These are phyloP conservation scores for Agraylea sexmaculata DNA, from an alignment of 1,140 invertebrate genomes.

Conservation along the genomic window DNA sequence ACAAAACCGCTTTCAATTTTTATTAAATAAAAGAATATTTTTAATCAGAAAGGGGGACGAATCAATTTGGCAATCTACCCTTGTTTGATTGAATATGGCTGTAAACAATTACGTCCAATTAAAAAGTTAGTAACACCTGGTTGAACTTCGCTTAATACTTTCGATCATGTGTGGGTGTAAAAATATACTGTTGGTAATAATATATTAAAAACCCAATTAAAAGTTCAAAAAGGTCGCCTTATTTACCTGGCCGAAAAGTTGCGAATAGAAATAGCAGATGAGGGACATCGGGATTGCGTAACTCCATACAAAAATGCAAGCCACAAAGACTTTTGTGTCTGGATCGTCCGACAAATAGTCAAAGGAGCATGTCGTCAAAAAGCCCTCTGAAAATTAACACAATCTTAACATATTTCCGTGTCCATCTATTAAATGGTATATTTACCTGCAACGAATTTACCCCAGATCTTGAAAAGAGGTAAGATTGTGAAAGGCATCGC, in stretches of 20 bases:
- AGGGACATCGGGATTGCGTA: slow-evolving; percentile 56
- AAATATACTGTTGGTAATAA: not conserved
- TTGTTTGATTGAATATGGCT: no score
- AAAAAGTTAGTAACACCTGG: no score
- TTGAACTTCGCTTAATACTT: no score
- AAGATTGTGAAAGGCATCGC: slow-evolving; percentile 55
- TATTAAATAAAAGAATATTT: no score
- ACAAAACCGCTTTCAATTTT: no score
- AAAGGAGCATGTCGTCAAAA: slow-evolving; percentile 63
- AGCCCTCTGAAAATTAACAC: slow-evolving; percentile 48
- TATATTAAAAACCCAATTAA: not conserved
- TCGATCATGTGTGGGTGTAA: no score
- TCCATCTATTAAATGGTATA: not conserved
- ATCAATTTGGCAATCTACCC: no score
- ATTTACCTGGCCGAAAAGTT: slow-evolving; percentile 53
- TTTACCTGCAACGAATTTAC: slow-evolving; percentile 54
- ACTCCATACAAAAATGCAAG: slow-evolving; percentile 54
- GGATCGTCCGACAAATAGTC: slow-evolving; percentile 59
- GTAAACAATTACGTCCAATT: no score
- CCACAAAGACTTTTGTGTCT: slow-evolving; percentile 56
- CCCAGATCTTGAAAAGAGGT: slow-evolving; percentile 53
- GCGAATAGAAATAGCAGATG: slow-evolving; percentile 57
- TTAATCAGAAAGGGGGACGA: no score
- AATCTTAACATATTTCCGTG: slow-evolving; percentile 6
- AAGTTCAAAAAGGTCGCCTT: not conserved